phyloP scores from a whole-genome alignment of 2,888 invertebrate genomes.

The Salpingus planirostris region DNA sequence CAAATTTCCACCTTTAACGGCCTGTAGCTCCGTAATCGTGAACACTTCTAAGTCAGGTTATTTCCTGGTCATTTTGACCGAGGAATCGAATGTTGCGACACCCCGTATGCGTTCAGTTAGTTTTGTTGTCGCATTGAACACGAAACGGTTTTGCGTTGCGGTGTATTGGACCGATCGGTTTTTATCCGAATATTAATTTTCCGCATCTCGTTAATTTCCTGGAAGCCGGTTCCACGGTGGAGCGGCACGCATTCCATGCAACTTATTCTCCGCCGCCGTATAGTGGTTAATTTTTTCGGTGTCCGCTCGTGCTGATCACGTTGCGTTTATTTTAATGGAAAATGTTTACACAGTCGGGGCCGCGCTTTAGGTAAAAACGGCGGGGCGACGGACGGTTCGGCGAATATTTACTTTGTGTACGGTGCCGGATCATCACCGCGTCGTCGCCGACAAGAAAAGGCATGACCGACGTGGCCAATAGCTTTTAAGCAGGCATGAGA shows the following conservation, averaged over 20 bases:
- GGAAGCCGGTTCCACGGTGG: slow-evolving; percentile 5
- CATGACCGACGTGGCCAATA: slow-evolving; percentile 36
- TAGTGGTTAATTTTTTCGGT: slow-evolving; percentile 7
- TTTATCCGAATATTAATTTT: slow-evolving; percentile 5
- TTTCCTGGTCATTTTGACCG: too few species aligned
- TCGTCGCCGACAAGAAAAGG: slow-evolving; percentile 28
- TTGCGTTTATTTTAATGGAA: slow-evolving; percentile 19
- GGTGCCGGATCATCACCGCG: too few species aligned
- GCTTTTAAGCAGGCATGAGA: slow-evolving; percentile 39
- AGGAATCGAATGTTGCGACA: too few species aligned
- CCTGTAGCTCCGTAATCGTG: too few species aligned
- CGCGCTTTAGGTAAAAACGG: slow-evolving; percentile 18
- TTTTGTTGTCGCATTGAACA: too few species aligned
- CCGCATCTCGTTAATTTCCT: slow-evolving; percentile 9
- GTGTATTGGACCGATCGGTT: too few species aligned
- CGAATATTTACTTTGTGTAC: slow-evolving; percentile 25
- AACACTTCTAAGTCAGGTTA: too few species aligned
- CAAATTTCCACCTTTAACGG: too few species aligned
- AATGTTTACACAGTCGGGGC: slow-evolving; percentile 21
- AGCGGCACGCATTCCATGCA: slow-evolving; percentile 6
- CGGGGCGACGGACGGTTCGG: slow-evolving; percentile 18
- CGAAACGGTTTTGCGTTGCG: too few species aligned
- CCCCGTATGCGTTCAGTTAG: too few species aligned
- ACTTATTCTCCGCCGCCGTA: too few species aligned
- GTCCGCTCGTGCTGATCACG: slow-evolving; percentile 18